Evolutionary conservation across 2,113 vertebrate species (phyloP), one percentile per base, ranked within the genome.

Genomic region (Antechinus flavipes): DNA sequence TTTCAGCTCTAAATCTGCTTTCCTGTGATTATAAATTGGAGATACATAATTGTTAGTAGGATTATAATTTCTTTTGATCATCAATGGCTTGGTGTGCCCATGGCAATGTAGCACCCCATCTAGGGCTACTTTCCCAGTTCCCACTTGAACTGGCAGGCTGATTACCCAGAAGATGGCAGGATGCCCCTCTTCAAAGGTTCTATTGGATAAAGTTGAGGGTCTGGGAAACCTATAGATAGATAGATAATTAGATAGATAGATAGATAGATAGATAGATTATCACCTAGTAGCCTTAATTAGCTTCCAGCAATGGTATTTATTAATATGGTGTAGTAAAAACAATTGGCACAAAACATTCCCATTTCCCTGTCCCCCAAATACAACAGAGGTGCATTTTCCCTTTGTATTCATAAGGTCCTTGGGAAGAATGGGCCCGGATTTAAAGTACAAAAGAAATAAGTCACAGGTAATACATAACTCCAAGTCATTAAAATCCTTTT

Each of bases 31-130:
- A 5, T 96, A 95, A 95, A 95, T 94, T 11, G 49, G 93, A 97
- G 93, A 47, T 91, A 95, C 42, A 93, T 35, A n/a, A n/a, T 97
- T 95, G 24, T 96, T 54, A 96, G 95, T 96, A 95, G 89, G n/a
- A 95, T 93, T 95, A 95, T 94, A 35, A 96, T 89, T 91, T 95
- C 95, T 96, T 95, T 93, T 95, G 54, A 46, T 96, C 93, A 94
- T 97, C 94, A 96, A 58, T 94, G 89, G 53, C 92, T 89, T 96
- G 47, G 25, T 94, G 56, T 94, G 93, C 90, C 56, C 91, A 50
- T 5, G 93, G 54, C 92, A 96, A 93, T n/a, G 14, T 22, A 68
- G 30, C 61, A 35, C 30, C 61, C 30, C 8, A 5, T 35, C 30
- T 10, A 68, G 61, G 35, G 61, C 0, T 76, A 22, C 14, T 76